Conservation (phyloP, 2,797 vertebrate species). For the Enteromius treurensis region DNA sequence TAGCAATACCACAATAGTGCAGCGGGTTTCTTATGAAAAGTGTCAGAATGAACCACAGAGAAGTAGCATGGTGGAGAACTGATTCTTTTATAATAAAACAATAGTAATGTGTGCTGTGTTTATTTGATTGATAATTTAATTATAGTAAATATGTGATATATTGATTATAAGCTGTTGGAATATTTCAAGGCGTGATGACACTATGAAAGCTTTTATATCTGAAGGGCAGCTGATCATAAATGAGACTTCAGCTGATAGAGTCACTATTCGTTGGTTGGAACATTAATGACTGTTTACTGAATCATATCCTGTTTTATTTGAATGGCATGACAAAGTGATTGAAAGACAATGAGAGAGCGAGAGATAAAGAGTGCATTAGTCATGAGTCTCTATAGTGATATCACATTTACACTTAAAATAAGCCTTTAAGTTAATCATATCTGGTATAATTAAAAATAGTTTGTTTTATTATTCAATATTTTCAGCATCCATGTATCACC, state of each 20-base stretch:
- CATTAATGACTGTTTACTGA: constrained; percentile 28
- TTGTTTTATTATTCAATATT: not conserved
- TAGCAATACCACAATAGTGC: constrained; percentile 5
- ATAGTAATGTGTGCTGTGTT: not conserved
- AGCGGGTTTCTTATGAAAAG: not conserved
- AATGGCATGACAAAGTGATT: constrained; percentile 17
- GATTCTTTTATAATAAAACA: not conserved
- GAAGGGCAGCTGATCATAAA: constrained; percentile 2
- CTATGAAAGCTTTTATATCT: not conserved
- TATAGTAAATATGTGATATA: not conserved
- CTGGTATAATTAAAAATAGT: not conserved
- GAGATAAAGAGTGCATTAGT: constrained; percentile 5
- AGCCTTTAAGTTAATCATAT: not conserved
- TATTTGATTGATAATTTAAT: not conserved
- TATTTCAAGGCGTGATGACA: not conserved
- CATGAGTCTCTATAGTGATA: not conserved
- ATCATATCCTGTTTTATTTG: constrained; percentile 34
- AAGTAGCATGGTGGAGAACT: not conserved
- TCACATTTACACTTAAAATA: not conserved
- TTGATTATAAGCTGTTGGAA: not conserved
- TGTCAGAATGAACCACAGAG: not conserved
- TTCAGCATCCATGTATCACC: not conserved
- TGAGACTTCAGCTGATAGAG: not conserved
- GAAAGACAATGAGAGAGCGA: constrained; percentile 3
- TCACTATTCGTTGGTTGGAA: constrained; percentile 2